Conservation (phyloP, 2,113 vertebrate species). For the Myanophis thanlyinensis region DNA sequence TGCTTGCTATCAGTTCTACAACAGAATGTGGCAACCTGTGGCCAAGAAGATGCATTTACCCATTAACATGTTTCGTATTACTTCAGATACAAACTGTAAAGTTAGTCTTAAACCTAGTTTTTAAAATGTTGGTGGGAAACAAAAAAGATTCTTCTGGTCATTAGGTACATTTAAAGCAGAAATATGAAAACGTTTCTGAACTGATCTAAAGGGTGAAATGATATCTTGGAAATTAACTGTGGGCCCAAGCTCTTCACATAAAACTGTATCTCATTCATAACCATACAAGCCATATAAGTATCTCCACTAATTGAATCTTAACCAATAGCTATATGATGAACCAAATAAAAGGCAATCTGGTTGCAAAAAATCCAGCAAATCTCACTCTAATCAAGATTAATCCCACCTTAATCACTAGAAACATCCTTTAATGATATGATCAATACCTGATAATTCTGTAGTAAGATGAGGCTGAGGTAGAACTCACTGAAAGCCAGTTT, state of each 20-base stretch:
- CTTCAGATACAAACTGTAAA: not conserved
- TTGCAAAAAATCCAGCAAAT: not conserved
- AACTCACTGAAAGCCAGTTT: constrained; percentile 99
- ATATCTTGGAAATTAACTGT: not conserved
- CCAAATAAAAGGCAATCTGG: not conserved
- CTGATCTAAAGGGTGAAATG: not conserved
- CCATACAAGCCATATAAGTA: not conserved
- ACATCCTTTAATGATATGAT: not conserved
- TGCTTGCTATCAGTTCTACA: no score
- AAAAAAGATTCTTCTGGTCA: not conserved
- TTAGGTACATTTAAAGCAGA: not conserved
- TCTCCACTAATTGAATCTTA: not conserved
- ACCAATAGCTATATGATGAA: not conserved
- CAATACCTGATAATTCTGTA: constrained; percentile 97
- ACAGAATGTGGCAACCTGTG: not conserved
- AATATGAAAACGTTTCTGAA: not conserved
- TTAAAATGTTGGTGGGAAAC: not conserved
- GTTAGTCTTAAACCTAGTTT: not conserved
- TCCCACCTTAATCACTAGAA: not conserved
- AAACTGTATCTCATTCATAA: not conserved
- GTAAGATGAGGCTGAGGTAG: constrained; percentile 99
- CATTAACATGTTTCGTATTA: not conserved
- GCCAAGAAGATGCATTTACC: not conserved
- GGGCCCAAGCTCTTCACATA: not conserved
- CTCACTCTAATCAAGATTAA: not conserved